Conservation (phyloP, 2,888 invertebrate species). For the Noctua pronuba region DNA sequence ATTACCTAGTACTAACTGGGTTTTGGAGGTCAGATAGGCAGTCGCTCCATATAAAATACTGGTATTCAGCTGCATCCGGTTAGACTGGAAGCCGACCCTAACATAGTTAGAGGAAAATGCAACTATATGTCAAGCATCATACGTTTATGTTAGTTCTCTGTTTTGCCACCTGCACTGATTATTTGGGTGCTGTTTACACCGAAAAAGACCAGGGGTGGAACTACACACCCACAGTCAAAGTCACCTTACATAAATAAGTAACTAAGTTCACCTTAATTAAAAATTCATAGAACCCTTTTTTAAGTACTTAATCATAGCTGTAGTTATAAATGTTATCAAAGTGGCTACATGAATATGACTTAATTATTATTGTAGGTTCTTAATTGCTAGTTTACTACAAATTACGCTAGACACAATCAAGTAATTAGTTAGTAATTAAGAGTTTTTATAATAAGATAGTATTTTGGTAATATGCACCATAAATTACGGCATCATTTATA, state of each 20-base stretch:
- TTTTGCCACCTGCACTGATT: too few species aligned
- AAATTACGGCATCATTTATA: neutral
- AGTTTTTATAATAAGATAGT: constrained; percentile 6
- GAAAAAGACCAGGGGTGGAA: neutral
- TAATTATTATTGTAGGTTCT: constrained; percentile 21
- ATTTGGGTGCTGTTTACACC: neutral
- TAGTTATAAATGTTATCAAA: constrained; percentile 22
- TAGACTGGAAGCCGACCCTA: too few species aligned
- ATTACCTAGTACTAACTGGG: too few species aligned
- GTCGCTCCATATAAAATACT: too few species aligned
- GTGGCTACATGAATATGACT: constrained; percentile 16
- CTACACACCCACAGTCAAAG: neutral
- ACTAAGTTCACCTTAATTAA: neutral
- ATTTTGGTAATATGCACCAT: constrained; percentile 2
- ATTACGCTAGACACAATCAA: constrained; percentile 33
- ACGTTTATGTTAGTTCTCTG: too few species aligned
- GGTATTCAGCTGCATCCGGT: too few species aligned
- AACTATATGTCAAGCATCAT: too few species aligned
- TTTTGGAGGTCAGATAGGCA: too few species aligned
- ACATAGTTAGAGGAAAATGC: too few species aligned
- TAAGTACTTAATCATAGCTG: neutral
- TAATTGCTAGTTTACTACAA: constrained; percentile 24
- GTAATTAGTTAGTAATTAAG: constrained; percentile 20
- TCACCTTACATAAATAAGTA: neutral
- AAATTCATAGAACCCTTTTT: constrained; percentile 14